phyloP scores from a whole-genome alignment of 92 coral and sea anemone genomes.

The Muricea muricata region DNA sequence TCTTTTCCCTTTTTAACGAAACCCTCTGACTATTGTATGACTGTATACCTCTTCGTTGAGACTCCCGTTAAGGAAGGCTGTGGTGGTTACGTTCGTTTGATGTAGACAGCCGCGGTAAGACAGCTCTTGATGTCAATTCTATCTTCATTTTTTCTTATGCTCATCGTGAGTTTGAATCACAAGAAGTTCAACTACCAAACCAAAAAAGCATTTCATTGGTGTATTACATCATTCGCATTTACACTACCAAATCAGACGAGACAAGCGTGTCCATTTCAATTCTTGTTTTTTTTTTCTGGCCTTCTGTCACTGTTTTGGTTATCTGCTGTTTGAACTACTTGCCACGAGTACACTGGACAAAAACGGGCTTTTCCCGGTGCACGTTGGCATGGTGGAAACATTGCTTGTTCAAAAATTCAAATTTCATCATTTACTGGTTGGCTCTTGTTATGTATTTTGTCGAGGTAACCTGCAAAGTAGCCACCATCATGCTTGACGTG shows the following conservation, averaged over 20 bases:
- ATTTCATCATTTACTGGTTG: slow-evolving; percentile 10
- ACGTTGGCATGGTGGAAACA: background rate
- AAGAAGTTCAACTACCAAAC: background rate
- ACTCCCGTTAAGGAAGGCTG: no score
- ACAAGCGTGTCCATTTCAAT: background rate
- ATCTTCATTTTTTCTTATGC: background rate
- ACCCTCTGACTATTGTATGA: no score
- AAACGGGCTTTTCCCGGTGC: no score
- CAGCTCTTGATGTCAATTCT: background rate
- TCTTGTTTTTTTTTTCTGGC: background rate
- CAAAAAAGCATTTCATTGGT: background rate
- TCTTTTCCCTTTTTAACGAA: no score
- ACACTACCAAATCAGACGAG: background rate
- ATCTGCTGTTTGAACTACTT: background rate
- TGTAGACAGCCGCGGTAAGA: no score
- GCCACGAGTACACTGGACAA: background rate
- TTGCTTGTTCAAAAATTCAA: background rate
- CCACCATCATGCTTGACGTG: background rate
- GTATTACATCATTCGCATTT: background rate
- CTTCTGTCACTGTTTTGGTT: background rate
- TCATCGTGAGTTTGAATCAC: background rate
- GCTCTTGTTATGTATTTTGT: background rate
- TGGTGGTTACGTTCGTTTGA: no score
- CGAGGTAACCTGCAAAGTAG: background rate
- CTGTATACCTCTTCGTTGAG: no score